Evolutionary conservation across 2,888 invertebrate genomes (phyloP), one percentile per base, ranked within the genome.

Genomic region (Pollenia amentaria): DNA sequence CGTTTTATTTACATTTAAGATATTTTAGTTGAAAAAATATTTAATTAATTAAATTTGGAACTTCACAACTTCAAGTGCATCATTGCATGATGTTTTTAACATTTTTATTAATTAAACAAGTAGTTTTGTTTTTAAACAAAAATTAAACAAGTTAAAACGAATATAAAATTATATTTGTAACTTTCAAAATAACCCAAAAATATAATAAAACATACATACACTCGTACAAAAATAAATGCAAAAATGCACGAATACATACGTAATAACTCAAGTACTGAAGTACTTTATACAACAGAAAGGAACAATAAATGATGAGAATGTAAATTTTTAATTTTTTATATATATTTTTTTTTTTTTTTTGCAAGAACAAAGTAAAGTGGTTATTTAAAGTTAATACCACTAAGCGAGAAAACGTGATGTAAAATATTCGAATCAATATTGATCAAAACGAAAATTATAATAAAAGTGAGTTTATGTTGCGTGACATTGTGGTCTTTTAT

Each of bases 221-320:
- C 18, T 10, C n/a, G 14, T 16, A 48, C 16, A 51, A 69, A 69
- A 38, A 69, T 14, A 48, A 29, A 29, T 29, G 29, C 29, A 29
- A 4, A 42, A 51, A 21, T 7, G 10, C 9, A 10, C 21, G 1
- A 4, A 65, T 55, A 11, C 18, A 55, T 57, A n/a, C 51, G 18
- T 1, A 42, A 38, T 3, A 42, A 9, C 9, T 72, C 29, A 21
- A 67, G 42, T 62, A 29, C 48, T 57, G 6, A 29, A 29, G 6
- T 29, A 29, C 48, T 40, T 60, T 57, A 75, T 44, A 44, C 40
- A 64, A 7, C 18, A 62, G 18, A 18, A 62, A 51, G 38, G 29
- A 82, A 64, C 77, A 77, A 83, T 65, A 46, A 51, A 76, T 82
- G 53, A 51, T 83, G 55, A 42, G 51, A 55, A 60, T 67, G 9